Base-by-base conservation (phyloP, 2,888 invertebrate genomes). In the Megamerina dolium region DNA sequence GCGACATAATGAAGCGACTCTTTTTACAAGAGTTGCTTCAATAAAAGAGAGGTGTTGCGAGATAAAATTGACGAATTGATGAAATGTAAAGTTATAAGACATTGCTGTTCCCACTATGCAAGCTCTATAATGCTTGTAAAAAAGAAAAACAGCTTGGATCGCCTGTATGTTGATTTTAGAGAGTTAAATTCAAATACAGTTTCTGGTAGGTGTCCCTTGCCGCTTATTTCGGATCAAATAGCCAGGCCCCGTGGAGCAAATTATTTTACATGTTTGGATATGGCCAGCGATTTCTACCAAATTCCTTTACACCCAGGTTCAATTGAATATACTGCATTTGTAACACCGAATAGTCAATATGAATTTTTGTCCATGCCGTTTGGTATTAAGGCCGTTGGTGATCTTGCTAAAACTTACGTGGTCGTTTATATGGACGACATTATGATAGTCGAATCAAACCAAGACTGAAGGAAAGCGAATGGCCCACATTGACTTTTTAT, bases 251-350 rank as follows among this genome's bases (percentile, higher is more conserved):
- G 27, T 41, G 37, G 43, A 3, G 21, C 23, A 4, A 3, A 37
- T 4, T 27, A 37, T 17, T 26, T 37, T 12, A 37, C 30, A 18
- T 37, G 16, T 37, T 16, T 27, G 13, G 30, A 46, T 41, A 46
- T 49, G 46, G 46, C 38, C 9, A 49, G 43, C 32, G 49, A 43
- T 21, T 49, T 40, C 17, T 30, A 49, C 23, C 37, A 46, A 20
- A 46, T 49, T 14, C 49, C 46, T 13, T 14, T 26, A n/a, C 37
- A 12, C 9, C 26, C 33, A 34, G 31, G 39, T 37, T 49, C 46
- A 8, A 37, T 49, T 10, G 39, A 44, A 31, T 27, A 44, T 12
- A 47, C 46, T 23, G 44, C 49, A 1, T 43, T 49, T 41, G 37
- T 49, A 5, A 46, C 41, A 20, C 43, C 43, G 18, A 31, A 42